Base-by-base conservation (phyloP, 1,140 invertebrate species). In the Scaptomyza graminum region DNA sequence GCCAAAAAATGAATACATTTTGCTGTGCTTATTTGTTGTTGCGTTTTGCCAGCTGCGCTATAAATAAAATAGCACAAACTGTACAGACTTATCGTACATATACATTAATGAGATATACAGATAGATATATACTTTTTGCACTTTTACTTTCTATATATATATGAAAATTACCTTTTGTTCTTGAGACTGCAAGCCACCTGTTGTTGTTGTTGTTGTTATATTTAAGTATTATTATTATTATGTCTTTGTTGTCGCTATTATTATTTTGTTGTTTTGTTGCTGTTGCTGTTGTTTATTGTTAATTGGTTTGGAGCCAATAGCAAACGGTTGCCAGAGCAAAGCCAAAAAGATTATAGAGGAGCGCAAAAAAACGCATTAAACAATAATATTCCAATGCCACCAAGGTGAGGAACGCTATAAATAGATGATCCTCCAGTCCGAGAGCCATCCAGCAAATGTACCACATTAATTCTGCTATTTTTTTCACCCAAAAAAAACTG, bases 1-100 rank as follows among this genome's bases (percentile, higher is more conserved):
- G 81, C 81, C 81, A 85, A 85, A 81, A 81, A 87, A 65, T 41
- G 37, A 49, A 62, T 28, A n/a, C n/a, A 54, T 50, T 57, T 43
- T 61, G 34, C 16, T 49, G 31, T 9, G n/a, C 18, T 22, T 46
- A 41, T 49, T 61, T 43, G 63, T 43, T 66, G 28, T 22, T 22
- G 1, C 3, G 1, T 18, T 57, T 68, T 43, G 74, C 47, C 15
- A 70, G 65, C 59, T 68, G 55, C 8, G 31, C 31, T 60, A 76
- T 81, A 22, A 22, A 68, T 81, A 77, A 77, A 9, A 85, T 87
- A 85, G 47, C 49, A 18, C 63, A 62, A 59, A 51, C 50, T 65
- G 41, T 62, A 39, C 52, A 55, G 39, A 28, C 55, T 62, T 34
- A 52, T 59, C 44, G n/a, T 54, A 43, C 44, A 44, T 1, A 31